phyloP scores from a whole-genome alignment of 2,797 vertebrate genomes.

The Muscicapa comitata region DNA sequence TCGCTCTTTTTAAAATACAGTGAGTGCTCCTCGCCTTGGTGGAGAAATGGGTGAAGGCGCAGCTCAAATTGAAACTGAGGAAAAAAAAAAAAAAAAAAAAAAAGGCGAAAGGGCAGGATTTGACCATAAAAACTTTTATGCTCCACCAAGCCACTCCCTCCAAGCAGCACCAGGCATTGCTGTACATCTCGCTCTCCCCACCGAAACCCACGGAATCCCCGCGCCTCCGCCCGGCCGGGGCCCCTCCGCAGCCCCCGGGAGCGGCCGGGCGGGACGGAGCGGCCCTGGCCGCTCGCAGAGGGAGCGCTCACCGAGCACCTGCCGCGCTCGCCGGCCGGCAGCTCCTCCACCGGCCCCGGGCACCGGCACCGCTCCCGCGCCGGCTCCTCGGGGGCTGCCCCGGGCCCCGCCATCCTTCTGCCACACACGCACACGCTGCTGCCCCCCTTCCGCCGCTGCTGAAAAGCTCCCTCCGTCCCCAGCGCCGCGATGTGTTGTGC shows the following conservation, averaged over 20 bases:
- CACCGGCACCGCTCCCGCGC: not conserved
- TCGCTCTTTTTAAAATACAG: not conserved
- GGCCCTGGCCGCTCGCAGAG: not conserved
- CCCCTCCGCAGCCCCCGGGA: not conserved
- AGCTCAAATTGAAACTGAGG: not conserved
- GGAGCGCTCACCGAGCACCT: not conserved
- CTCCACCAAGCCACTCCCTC: not conserved
- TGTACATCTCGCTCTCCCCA: fast-evolving
- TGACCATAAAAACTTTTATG: not conserved
- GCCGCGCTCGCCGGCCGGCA: not conserved
- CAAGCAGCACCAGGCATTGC: not conserved
- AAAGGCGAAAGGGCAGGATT: not conserved
- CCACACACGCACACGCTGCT: not conserved
- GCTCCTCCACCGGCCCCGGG: not conserved
- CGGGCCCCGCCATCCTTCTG: conserved; percentile 6
- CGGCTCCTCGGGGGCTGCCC: no score
- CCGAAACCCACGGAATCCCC: fast-evolving
- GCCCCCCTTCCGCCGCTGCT: not conserved
- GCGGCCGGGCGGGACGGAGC: not conserved
- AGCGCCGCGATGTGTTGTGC: not conserved
- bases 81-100: not conserved
- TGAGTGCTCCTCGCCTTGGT: not conserved
- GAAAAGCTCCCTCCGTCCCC: not conserved
- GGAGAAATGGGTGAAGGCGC: not conserved
- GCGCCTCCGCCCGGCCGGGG: no score